Percentiles rank a stretch among this genome's conserved stretches.
Conservation (phyloP, 2,113 vertebrate genomes). For the Gasterosteus aculeatus region DNA sequence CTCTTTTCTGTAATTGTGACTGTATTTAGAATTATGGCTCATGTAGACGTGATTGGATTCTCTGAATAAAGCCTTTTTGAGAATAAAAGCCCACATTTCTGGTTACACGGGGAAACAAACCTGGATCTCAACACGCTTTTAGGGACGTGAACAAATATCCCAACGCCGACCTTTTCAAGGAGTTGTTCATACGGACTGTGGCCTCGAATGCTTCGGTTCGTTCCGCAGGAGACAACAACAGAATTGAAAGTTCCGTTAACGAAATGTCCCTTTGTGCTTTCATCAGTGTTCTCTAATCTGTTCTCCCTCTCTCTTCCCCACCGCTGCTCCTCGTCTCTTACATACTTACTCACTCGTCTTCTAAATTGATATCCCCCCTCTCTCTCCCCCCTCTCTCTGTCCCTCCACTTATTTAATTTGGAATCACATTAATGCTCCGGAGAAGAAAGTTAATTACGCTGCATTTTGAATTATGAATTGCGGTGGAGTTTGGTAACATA, state of each 20-base stretch:
- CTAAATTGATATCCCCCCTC: slow-evolving; percentile 15
- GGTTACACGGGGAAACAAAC: no score
- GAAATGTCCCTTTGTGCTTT: not conserved
- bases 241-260: no score
- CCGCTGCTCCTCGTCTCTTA: not conserved
- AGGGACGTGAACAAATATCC: no score
- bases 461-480: slow-evolving; percentile 68
- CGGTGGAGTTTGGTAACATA: slow-evolving; percentile 55
- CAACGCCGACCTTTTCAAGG: no score
- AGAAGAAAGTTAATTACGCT: slow-evolving; percentile 68
- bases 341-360: not conserved
- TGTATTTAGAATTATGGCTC: no score
- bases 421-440: slow-evolving; percentile 55
- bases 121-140: no score
- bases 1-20: no score
- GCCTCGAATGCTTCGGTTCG: not conserved
- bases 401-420: slow-evolving; percentile 56
- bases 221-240: not conserved
- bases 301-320: not conserved
- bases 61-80: no score
- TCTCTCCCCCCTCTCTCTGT: not conserved
- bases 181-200: no score
- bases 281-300: not conserved
- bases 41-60: no score
- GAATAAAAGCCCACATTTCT: no score